Conservation (phyloP, 2,888 invertebrate genomes). For the Pyralis farinalis region DNA sequence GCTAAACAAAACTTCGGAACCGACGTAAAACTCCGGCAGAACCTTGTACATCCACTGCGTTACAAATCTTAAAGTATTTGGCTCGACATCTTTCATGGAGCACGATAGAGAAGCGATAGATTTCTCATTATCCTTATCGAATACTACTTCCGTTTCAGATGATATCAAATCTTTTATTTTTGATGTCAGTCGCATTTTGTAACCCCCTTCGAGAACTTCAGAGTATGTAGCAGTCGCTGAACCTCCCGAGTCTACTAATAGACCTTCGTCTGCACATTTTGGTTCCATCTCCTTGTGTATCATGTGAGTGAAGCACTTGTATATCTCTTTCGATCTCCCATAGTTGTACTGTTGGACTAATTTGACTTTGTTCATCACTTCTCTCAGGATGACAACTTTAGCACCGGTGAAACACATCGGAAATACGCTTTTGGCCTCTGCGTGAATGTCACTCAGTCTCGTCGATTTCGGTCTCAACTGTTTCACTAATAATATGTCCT, state of each 20-base stretch:
- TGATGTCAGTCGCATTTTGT: slow-evolving; percentile 58
- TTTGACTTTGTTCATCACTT: slow-evolving; percentile 61
- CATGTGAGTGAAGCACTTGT: slow-evolving; percentile 53
- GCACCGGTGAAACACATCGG: slow-evolving; percentile 69
- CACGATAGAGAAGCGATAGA: slow-evolving; percentile 49
- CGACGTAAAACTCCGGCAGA: slow-evolving; percentile 50
- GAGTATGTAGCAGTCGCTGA: slow-evolving; percentile 64
- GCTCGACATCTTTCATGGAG: slow-evolving; percentile 60
- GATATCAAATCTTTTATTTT: slow-evolving; percentile 63
- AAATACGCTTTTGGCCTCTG: slow-evolving; percentile 65
- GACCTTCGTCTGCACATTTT: slow-evolving; percentile 46
- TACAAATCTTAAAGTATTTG: slow-evolving; percentile 51
- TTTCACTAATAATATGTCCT: slow-evolving; percentile 46
- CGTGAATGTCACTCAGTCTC: slow-evolving; percentile 57
- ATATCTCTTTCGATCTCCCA: slow-evolving; percentile 55
- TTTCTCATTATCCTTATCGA: slow-evolving; percentile 54
- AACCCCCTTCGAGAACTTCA: slow-evolving; percentile 46
- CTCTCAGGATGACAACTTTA: slow-evolving; percentile 52
- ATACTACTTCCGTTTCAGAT: slow-evolving; percentile 61
- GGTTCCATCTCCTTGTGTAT: slow-evolving; percentile 63
- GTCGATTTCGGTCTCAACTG: slow-evolving; percentile 40
- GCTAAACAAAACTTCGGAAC: slow-evolving; percentile 54
- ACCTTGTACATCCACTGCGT: slow-evolving; percentile 64
- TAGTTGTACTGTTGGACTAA: slow-evolving; percentile 66
- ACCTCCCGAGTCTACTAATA: slow-evolving; percentile 57